Evolutionary conservation across 2,113 vertebrate species (phyloP).

Genomic region (Cyprinodon variegatus): DNA sequence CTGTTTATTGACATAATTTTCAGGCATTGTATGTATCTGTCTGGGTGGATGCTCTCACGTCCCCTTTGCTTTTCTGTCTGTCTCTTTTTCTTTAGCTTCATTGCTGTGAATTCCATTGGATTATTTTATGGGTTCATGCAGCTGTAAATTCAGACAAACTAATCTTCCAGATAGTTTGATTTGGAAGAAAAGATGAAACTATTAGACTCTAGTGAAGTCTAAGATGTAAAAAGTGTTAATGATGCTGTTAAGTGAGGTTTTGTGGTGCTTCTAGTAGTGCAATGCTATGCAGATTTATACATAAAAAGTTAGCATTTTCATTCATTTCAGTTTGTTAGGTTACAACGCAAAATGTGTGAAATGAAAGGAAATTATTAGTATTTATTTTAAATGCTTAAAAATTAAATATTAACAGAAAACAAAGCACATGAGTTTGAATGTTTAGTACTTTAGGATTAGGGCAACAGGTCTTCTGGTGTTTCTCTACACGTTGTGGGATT

Average conservation of each 20-base stretch:
- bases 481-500: no score
- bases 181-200: neutral
- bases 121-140: neutral
- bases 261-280: no score
- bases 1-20: slow-evolving; percentile 68
- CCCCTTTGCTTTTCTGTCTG: slow-evolving; percentile 31
- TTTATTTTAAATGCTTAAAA: no score
- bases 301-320: neutral
- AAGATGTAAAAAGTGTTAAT: neutral
- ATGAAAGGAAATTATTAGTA: no score
- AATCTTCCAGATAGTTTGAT: neutral
- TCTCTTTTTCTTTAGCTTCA: slow-evolving; percentile 27
- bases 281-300: neutral
- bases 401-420: neutral
- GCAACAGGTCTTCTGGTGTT: no score
- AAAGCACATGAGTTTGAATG: neutral
- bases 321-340: neutral
- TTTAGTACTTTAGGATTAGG: neutral
- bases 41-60: slow-evolving; percentile 33
- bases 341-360: neutral
- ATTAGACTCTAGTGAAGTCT: neutral
- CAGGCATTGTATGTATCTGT: slow-evolving; percentile 55
- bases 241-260: neutral
- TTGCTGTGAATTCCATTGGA: slow-evolving; percentile 1
- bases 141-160: neutral